Percentiles rank a stretch among this genome's conserved stretches.
Conservation (phyloP, 2,888 invertebrate genomes). For the Ditylenchus weischeri region DNA sequence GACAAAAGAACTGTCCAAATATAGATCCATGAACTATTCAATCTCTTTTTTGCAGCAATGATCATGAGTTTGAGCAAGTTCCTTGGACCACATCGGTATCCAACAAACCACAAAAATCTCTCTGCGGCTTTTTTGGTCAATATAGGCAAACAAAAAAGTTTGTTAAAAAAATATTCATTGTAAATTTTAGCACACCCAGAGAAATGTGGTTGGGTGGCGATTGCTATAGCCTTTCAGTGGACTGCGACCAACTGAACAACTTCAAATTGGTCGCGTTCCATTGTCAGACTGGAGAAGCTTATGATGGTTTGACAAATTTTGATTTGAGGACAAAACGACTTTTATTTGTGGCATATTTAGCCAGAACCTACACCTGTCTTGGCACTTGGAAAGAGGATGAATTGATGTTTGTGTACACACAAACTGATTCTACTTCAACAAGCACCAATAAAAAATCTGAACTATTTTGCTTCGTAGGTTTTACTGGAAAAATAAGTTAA, state of each 20-base stretch:
- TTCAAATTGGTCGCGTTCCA: constrained; percentile 41
- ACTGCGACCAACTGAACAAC: constrained; percentile 30
- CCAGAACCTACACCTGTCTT: constrained; percentile 40
- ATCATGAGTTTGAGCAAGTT: constrained; percentile 23
- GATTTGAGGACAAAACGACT: not conserved
- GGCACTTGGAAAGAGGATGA: constrained; percentile 47
- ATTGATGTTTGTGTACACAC: constrained; percentile 42
- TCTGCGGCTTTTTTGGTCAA: constrained; percentile 24
- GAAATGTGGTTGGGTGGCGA: constrained; percentile 31
- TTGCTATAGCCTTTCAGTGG: constrained; percentile 44
- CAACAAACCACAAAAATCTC: constrained; percentile 7
- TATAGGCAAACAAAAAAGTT: constrained; percentile 20
- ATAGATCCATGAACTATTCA: no score
- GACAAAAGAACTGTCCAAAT: no score
- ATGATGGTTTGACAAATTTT: constrained; percentile 36
- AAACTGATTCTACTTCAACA: constrained; percentile 5
- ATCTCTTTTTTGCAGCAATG: constrained; percentile 29
- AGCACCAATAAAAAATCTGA: no score
- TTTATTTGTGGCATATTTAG: constrained; percentile 28
- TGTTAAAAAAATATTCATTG: no score
- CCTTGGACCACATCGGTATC: constrained; percentile 29
- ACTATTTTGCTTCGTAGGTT: no score
- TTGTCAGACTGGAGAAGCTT: constrained; percentile 41
- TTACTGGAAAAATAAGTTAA: no score
- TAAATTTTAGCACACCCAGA: constrained; percentile 29